Evolutionary conservation across 2,113 vertebrate species (phyloP).

Genomic region (Maccullochella peelii): DNA sequence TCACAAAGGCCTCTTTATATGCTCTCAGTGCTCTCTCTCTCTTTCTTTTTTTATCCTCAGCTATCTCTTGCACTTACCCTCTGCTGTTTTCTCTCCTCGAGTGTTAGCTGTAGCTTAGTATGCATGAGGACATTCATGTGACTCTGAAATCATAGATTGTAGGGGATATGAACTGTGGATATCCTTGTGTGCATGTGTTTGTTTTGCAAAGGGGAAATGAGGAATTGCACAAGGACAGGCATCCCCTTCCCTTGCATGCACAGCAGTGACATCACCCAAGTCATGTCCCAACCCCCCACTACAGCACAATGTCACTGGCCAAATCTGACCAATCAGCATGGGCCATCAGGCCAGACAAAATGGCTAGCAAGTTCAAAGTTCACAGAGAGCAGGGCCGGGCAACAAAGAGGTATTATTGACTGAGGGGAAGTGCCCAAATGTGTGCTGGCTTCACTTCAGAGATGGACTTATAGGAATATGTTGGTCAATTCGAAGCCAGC

Average conservation of each 20-base stretch:
- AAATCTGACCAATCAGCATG: conserved; percentile 45
- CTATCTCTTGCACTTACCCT: conserved; percentile 37
- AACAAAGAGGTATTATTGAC: conserved; percentile 69
- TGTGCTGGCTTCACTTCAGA: conserved; percentile 41
- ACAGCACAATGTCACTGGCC: conserved; percentile 47
- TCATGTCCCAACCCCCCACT: conserved; percentile 7
- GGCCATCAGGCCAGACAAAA: conserved; percentile 20
- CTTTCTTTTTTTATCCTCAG: conserved; percentile 16
- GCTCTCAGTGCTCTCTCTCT: conserved; percentile 6
- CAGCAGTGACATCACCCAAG: conserved; percentile 55
- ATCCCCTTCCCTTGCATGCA: conserved; percentile 1
- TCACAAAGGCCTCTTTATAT: conserved; percentile 78
- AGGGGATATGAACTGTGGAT: conserved; percentile 3
- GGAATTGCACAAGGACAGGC: conserved; percentile 37
- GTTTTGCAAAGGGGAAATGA: conserved; percentile 37
- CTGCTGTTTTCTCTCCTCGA: conserved; percentile 42
- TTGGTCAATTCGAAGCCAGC: conserved; percentile 21
- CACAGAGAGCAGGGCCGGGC: neutral
- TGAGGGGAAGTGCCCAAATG: conserved; percentile 43
- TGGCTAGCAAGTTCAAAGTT: conserved; percentile 57
- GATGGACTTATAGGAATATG: conserved; percentile 12
- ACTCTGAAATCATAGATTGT: conserved; percentile 59
- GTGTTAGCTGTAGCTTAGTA: conserved; percentile 42
- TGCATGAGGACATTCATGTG: conserved; percentile 72
- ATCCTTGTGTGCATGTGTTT: neutral